Base-by-base conservation (phyloP, 2,113 vertebrate genomes). In the Strix aluco region DNA sequence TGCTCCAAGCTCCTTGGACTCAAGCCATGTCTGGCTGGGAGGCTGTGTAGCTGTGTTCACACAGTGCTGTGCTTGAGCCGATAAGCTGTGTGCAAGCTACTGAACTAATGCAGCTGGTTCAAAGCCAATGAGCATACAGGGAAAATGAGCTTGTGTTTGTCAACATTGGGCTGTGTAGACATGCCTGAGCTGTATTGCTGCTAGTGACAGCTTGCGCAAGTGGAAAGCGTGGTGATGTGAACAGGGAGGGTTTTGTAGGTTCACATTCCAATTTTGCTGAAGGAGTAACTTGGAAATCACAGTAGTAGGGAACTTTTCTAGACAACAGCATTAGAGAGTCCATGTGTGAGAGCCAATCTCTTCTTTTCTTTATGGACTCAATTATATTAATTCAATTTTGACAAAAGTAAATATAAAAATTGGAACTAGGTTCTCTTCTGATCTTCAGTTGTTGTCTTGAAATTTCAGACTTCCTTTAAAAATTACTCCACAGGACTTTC, bases 111-210 rank as follows among this genome's bases (percentile, higher is more conserved):
- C 93, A 85, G 90, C 93, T 96, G 94, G 74, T 96, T 65, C 58
- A 66, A 88, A 96, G 96, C 92, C 96, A 96, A 3, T 8, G 65
- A 91, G 66, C 69, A 79, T 71, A 91, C 59, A 57, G 77, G 86
- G 89, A 80, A 93, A 96, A 96, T 57, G 87, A 91, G 84, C 92
- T 66, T 88, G 92, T 96, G 93, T 97, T 96, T 97, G 94, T 95
- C 96, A 97, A 96, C 96, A 96, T 2, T 75, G 81, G 74, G 81
- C 59, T 10, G 1, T 51, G 61, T 75, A 93, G 91, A 29, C 89
- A 91, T 20, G 93, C 62, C 87, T 95, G 93, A 89, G 52, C 78
- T 91, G 52, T 81, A 29, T 47, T 79, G 80, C 83, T 92, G 81
- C 83, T 95, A 71, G 77, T 52, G 79, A 75, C 90, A 94, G 92